Evolutionary conservation across 1,140 invertebrate genomes (phyloP).

Genomic region (Tetramorium parvispinum): DNA sequence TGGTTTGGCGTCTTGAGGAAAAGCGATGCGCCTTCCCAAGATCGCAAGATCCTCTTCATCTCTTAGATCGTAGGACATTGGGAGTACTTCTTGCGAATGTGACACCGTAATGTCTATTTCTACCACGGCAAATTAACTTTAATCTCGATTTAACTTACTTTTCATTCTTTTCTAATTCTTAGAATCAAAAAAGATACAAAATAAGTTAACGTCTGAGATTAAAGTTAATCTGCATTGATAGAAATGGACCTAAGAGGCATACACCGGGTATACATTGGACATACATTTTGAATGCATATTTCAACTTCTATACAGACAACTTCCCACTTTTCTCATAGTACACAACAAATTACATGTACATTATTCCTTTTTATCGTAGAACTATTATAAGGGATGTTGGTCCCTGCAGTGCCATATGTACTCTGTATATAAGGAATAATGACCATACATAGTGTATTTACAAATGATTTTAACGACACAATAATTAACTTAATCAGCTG

Average conservation of each 20-base stretch:
- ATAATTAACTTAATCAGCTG: background rate
- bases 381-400: background rate
- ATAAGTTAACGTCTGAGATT: no score
- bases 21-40: conserved; percentile 6
- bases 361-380: conserved; percentile 26
- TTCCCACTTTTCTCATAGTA: background rate
- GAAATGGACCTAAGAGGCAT: no score
- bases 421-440: conserved; percentile 22
- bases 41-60: background rate
- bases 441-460: conserved; percentile 6
- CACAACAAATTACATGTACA: background rate
- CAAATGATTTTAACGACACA: background rate
- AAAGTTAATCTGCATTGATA: no score
- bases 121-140: no score
- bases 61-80: background rate
- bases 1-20: conserved; percentile 74
- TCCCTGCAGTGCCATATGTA: background rate
- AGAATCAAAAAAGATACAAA: no score
- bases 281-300: background rate
- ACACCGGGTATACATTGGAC: background rate
- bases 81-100: background rate
- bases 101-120: no score
- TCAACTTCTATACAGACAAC: background rate
- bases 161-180: no score
- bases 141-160: no score